Evolutionary conservation across 2,888 invertebrate species (phyloP), one percentile per base, ranked within the genome.

Genomic region (Ferdinandea cuprea): DNA sequence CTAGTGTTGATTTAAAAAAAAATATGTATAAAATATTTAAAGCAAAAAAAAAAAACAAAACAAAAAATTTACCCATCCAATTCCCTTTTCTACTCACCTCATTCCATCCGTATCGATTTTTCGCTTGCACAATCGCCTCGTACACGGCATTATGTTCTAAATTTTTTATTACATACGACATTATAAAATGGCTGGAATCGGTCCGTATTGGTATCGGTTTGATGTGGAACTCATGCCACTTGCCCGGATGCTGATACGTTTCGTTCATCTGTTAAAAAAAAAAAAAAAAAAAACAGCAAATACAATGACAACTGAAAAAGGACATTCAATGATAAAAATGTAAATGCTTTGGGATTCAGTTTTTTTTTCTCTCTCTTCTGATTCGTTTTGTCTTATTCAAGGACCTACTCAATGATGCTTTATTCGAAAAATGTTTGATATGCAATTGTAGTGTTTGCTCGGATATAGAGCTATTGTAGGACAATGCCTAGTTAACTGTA

Each of bases 51-150:
- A n/a, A 56, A 68, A 61, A 42, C 52, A 28, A 19, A n/a, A 8
- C 13, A 19, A 4, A 9, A 30, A 13, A 32, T 6, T 9, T 3
- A 42, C 9, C 6, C 35, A 5, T 21, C 11, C 6, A n/a, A n/a
- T n/a, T n/a, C n/a, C n/a, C n/a, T 19, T 9, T 30, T 25, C 37
- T 15, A 69, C 86, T 87, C 86, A 93, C 93, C 92, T 94, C 94
- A 87, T 94, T 94, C 94, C 94, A 95, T 0, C 95, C 95, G 85
- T 94, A 94, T 91, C 94, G 92, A 90, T 95, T 95, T 92, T 94
- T 94, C 56, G 95, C 95, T 88, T 94, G 94, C 54, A 95, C 94
- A 77, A 94, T 94, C 15, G 94, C 94, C 87, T 95, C 95, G 89
- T 95, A 95, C 19, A 94, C 93, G 0, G 94, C 93, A 17, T 93